Base-by-base conservation (phyloP, 2,113 vertebrate species). In the Corydoras maculifer region DNA sequence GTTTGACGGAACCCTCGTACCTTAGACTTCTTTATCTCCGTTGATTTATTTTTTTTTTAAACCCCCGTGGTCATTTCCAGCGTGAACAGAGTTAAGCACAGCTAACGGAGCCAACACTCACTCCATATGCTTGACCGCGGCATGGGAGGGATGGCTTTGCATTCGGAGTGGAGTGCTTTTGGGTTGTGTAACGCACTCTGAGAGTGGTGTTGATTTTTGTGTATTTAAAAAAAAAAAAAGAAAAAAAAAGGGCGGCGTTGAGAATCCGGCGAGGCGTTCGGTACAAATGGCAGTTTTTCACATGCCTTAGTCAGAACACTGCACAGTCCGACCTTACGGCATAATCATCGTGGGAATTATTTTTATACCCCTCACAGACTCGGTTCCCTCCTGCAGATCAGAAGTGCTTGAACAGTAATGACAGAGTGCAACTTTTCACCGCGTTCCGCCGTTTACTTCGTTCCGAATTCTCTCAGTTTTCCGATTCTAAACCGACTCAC, bases 1-100 rank as follows among this genome's bases (percentile, higher is more conserved):
- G 97, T 99, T 90, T 99, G 94, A 93, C 62, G 5, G 8, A 30
- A 29, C 51, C 9, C 18, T 25, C 18, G 18, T 3, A n/a, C n/a
- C 18, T 25, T 25, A 25, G 18, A 25, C 18, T 25, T 2, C 18
- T 25, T 25, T 25, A 25, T 25, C 18, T 9, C 25, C 15, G 10
- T 2, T 51, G 14, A 18, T 31, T 18, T 58, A 58, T 51, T 50
- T 9, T 14, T 53, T 61, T 35, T 14, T 9, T 12, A 8, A 11
- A 1, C 11, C 49, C 10, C n/a, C 65, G 8, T 5, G 1, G 31
- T 10, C 35, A 25, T 25, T 25, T 25, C 18, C 18, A 0, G 49
- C n/a, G n/a, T 51, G 32, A 9, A 60, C 29, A 32, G 14, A 43
- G 5, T 50, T 62, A 78, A 78, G 77, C 77, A 78, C 77, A 78